Base-by-base conservation (phyloP, 2,113 vertebrate genomes). In the Grammomys dolichurus region DNA sequence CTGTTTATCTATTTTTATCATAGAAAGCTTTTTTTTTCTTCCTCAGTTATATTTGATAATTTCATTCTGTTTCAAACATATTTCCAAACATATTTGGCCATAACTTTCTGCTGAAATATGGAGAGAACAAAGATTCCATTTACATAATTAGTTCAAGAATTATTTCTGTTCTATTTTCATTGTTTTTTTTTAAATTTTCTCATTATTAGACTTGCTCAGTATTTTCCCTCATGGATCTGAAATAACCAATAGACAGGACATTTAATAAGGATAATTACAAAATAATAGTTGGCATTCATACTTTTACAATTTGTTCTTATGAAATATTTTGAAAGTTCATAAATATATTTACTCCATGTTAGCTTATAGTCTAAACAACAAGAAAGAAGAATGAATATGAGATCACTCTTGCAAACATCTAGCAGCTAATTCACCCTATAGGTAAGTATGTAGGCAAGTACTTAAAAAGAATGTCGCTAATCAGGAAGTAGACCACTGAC, bases 231-330 rank as follows among this genome's bases (percentile, higher is more conserved):
- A 60, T 85, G 58, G 73, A 69, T 77, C 14, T 77, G 9, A 36
- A 78, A 73, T 5, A 89, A 94, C 70, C 10, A 90, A 93, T 70
- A 56, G n/a, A 26, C 13, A 24, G 0, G 20, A 46, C 16, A 56
- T 60, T 90, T 96, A 94, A 84, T 31, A 84, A 85, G 78, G 48
- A 40, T 91, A 87, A 93, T 40, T 87, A 92, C 26, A 56, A 89
- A 92, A 72, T 88, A 0, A 40, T 51, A 69, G 9, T 58, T 70
- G 22, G 67, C 24, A 87, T 58, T 72, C 19, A 75, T 33, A 82
- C 63, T 58, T 94, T 94, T 89, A n/a, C 7, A 91, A 90, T n/a
- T 60, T 94, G 72, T 2, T 73, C 69, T 77, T 89, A 51, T 51
- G 87, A 93, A 87, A 63, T 76, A 91, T 91, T 82, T 60, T 91